Base-by-base conservation (phyloP, 2,888 invertebrate genomes). In the Nezara viridula region DNA sequence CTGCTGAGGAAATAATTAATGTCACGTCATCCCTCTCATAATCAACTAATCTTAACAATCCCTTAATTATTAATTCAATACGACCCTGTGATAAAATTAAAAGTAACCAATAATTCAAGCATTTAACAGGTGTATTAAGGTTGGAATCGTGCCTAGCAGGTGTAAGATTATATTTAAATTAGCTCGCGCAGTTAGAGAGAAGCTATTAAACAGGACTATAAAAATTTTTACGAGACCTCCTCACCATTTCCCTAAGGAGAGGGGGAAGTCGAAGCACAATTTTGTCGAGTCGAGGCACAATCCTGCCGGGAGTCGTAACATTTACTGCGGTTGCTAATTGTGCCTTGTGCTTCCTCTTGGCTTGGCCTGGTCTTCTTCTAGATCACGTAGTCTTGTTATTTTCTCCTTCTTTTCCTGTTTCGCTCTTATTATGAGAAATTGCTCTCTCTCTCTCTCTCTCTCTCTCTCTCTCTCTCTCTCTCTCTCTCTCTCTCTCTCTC, bases 291-390 rank as follows among this genome's bases (percentile, higher is more conserved):
- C 77, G 21, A 40, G 24, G 24, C 77, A 77, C 77, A 77, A 77
- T 40, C 77, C 77, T 77, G 77, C 7, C 12, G 77, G 77, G 77
- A 40, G 77, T 77, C 77, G 77, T 77, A 77, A 77, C 40, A 19
- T 77, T 77, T 77, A 77, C 77, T 77, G 77, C 77, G 77, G 77
- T 77, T 77, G 40, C 77, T 77, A 77, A 77, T 77, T 77, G 40
- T 40, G 40, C 77, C 40, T 37, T n/a, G n/a, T n/a, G n/a, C n/a
- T n/a, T n/a, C n/a, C n/a, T n/a, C n/a, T n/a, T 32, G 27, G 12
- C 16, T 24, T 66, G n/a, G 21, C 66, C 27, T n/a, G 21, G 9
- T 40, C 77, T 77, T 40, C 77, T 77, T 77, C 21, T 77, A 40
- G 77, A 77, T 77, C 77, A 77, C 77, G 77, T 77, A 77, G 77